phyloP scores from a whole-genome alignment of 2,888 invertebrate genomes.

The Sepioteuthis lessoniana region DNA sequence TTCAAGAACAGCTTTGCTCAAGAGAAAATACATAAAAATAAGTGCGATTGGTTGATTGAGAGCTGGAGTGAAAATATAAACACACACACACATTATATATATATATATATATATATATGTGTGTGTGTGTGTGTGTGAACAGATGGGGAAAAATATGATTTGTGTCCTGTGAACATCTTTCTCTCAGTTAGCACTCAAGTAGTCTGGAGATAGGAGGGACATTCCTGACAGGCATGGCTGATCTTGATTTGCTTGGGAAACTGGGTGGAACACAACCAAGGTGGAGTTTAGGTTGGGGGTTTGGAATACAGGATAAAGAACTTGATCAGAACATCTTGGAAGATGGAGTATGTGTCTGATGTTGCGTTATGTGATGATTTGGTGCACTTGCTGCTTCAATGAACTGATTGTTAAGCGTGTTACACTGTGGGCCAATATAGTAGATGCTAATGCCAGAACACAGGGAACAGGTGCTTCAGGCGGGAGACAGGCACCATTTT shows the following conservation, averaged over 20 bases:
- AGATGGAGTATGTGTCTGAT: background rate
- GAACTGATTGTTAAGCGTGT: background rate
- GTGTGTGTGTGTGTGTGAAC: too few relatives aligned
- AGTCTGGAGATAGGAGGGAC: background rate
- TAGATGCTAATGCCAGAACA: background rate
- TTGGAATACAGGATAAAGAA: too few relatives aligned
- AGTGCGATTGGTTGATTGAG: too few relatives aligned
- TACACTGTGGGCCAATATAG: background rate
- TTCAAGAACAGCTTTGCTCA: too few relatives aligned
- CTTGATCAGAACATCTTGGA: background rate
- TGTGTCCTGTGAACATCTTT: background rate
- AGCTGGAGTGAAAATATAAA: too few relatives aligned
- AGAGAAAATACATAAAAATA: too few relatives aligned
- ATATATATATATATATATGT: background rate
- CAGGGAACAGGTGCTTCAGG: conserved; percentile 33
- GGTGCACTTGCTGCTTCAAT: background rate
- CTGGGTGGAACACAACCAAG: background rate
- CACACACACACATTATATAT: too few relatives aligned
- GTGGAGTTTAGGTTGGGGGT: background rate
- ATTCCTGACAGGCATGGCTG: background rate
- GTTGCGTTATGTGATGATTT: background rate
- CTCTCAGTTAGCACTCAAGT: conserved; percentile 6
- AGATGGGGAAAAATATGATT: conserved; percentile 14
- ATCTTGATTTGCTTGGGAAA: conserved; percentile 20
- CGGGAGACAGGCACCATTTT: background rate